Base-by-base conservation (phyloP, 2,113 vertebrate species). In the Phylloscopus whistleri region DNA sequence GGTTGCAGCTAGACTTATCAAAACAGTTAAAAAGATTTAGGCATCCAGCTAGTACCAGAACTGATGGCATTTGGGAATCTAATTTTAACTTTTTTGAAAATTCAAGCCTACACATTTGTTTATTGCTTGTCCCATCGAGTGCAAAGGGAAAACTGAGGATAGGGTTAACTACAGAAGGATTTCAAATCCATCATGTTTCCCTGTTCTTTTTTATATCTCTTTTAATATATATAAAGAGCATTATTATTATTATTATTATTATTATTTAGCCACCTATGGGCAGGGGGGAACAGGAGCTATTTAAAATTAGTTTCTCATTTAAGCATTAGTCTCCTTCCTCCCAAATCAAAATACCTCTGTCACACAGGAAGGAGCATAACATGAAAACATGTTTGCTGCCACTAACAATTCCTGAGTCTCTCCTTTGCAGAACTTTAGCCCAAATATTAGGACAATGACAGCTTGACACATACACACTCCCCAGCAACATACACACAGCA, bases 111-210 rank as follows among this genome's bases (percentile, higher is more conserved):
- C 16, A 13, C 11, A 9, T 89, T 92, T 89, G 52, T 33, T 96
- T 96, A 96, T 96, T 97, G 90, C 93, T 94, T 77, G 64, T 95
- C 79, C 76, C 90, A 94, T 43, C 5, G 5, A 96, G 83, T 92
- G 90, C 94, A 95, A 93, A 94, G 83, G 85, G 81, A 93, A 95
- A 91, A 84, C 46, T 53, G 80, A 87, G 39, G 33, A 28, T 52
- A 91, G 60, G 44, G 48, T 56, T 74, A 90, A 68, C 37, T 81
- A 88, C 7, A 44, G 56, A 80, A 92, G 77, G 92, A 94, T 92
- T 93, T 84, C 11, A 86, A 89, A 95, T 94, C 52, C 90, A 64
- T 83, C 52, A 37, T 37, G 35, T 89, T 95, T 93, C 87, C 85
- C 59, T 89, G 64, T 60, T 87, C 72, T 72, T 92, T 74, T 89